These are phyloP conservation scores for Gambusia affinis DNA, from an alignment of 2,113 vertebrate genomes.

Conservation along the genomic window DNA sequence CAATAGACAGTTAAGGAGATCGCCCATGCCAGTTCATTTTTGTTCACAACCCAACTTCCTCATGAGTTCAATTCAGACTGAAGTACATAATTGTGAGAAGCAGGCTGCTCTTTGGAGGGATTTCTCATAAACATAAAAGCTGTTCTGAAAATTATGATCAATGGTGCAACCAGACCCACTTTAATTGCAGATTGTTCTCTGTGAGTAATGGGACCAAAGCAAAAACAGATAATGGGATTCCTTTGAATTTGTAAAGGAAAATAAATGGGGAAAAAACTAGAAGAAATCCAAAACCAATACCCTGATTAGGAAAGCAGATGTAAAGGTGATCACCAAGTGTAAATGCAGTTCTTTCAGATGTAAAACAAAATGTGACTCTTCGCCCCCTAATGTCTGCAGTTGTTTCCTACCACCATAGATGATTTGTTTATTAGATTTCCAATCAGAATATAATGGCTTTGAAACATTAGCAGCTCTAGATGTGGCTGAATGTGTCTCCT, in stretches of 20 bases:
- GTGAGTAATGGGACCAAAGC: constrained; percentile 76
- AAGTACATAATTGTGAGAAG: constrained; percentile 69
- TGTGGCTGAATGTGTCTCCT: constrained; percentile 36
- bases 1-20: constrained; percentile 63
- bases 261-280: constrained; percentile 49
- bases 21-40: constrained; percentile 26
- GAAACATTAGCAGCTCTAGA: constrained; percentile 54
- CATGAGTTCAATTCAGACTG: constrained; percentile 66
- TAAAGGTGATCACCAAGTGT: constrained; percentile 19
- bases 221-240: constrained; percentile 80
- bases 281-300: constrained; percentile 54
- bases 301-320: constrained; percentile 62
- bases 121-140: constrained; percentile 82
- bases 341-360: constrained; percentile 26
- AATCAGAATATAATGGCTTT: constrained; percentile 59
- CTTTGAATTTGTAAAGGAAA: constrained; percentile 67
- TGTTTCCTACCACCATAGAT: constrained; percentile 60
- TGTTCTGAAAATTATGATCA: constrained; percentile 78
- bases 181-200: constrained; percentile 78
- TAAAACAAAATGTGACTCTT: constrained; percentile 27
- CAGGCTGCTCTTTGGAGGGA: constrained; percentile 68
- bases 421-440: constrained; percentile 71
- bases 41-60: constrained; percentile 55
- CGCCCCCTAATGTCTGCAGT: constrained; percentile 28
- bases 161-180: constrained; percentile 77